Base-by-base conservation (phyloP, 2,113 vertebrate genomes). In the Plestiodon gilberti region DNA sequence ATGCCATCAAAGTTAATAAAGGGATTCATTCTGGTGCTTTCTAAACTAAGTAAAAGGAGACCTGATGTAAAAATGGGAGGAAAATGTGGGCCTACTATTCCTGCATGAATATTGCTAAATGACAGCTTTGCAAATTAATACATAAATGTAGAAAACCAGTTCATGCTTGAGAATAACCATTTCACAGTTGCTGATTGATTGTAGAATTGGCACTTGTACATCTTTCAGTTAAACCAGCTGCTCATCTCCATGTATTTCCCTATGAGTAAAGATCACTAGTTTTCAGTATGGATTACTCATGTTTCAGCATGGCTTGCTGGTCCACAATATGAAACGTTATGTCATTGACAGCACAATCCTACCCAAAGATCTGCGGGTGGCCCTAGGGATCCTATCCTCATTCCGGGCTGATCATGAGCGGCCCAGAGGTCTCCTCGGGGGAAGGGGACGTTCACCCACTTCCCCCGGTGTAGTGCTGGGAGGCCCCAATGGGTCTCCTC, bases 1-100 rank as follows among this genome's bases (percentile, higher is more conserved):
- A 48, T 38, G 61, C 71, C 28, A 64, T 69, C 62, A 38, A 10
- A 70, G 33, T n/a, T 85, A 91, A 62, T 69, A 88, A 40, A 92
- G 81, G 89, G 83, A 69, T 86, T 91, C 81, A 79, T 91, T 94
- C 80, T 94, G 67, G 67, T 90, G 67, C 71, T 90, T 52, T 80
- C 1, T 55, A 57, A 23, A 28, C 61, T 90, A n/a, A n/a, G n/a
- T n/a, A n/a, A n/a, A n/a, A n/a, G n/a, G n/a, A n/a, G n/a, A n/a
- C n/a, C n/a, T n/a, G n/a, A n/a, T n/a, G n/a, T n/a, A n/a, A n/a
- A n/a, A n/a, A n/a, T n/a, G n/a, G n/a, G n/a, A n/a, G n/a, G n/a
- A n/a, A n/a, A n/a, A n/a, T n/a, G n/a, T n/a, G n/a, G n/a, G n/a
- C 33, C 33, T 70, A 6, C 38, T 48, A 40, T 30, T 73, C 43